Conservation (phyloP, 2,888 invertebrate species). For the Nudaria mundana region DNA sequence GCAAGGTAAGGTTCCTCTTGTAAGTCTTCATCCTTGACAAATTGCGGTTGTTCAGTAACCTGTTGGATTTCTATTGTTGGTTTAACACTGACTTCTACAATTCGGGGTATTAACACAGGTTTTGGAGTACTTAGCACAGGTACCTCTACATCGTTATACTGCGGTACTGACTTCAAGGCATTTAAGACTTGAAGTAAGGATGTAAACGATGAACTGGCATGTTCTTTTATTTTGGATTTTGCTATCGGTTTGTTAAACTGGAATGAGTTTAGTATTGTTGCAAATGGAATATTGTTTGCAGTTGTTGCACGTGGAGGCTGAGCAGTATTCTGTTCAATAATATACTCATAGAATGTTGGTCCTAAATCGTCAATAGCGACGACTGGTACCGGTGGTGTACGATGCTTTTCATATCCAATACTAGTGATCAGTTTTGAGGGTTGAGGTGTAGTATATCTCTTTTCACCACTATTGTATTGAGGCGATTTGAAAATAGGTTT, state of each 20-base stretch:
- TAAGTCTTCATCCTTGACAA: conserved; percentile 42
- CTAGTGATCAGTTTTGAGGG: conserved; percentile 31
- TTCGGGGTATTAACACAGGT: conserved; percentile 52
- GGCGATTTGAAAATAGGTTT: conserved; percentile 54
- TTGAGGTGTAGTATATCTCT: conserved; percentile 38
- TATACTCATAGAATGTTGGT: conserved; percentile 57
- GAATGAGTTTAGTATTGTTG: conserved; percentile 85
- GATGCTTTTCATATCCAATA: conserved; percentile 41
- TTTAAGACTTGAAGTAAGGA: conserved; percentile 88
- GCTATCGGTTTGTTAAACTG: conserved; percentile 89
- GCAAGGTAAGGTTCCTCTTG: conserved; percentile 62
- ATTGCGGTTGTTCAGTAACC: conserved; percentile 10
- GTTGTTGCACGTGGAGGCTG: conserved; percentile 38
- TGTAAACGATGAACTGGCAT: conserved; percentile 89
- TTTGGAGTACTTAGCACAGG: conserved; percentile 63
- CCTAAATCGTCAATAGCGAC: conserved; percentile 36
- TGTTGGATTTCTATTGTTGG: conserved; percentile 28
- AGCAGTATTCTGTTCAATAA: conserved; percentile 43
- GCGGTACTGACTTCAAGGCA: conserved; percentile 79
- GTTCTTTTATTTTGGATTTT: conserved; percentile 87
- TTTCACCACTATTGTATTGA: conserved; percentile 39
- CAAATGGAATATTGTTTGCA: conserved; percentile 50
- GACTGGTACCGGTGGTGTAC: conserved; percentile 35
- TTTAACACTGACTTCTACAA: conserved; percentile 41
- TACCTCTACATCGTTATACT: conserved; percentile 58